Percentiles rank a stretch among this genome's conserved stretches.
Conservation (phyloP, 2,888 invertebrate species). For the Doris montereyensis region DNA sequence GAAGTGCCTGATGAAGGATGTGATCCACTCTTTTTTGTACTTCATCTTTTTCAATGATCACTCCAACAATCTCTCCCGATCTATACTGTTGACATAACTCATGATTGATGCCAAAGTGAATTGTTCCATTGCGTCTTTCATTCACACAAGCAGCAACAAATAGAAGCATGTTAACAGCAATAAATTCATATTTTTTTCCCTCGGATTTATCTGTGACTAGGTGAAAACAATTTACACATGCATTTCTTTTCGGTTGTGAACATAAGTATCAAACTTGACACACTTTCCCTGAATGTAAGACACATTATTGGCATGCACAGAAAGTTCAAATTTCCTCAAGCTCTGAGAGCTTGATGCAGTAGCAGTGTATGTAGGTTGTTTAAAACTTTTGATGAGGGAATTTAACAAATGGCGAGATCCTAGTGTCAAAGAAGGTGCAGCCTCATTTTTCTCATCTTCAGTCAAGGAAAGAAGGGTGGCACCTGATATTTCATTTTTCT, state of each 20-base stretch:
- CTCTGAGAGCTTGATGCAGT: no score
- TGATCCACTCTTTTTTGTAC: constrained; percentile 11
- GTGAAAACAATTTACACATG: not conserved
- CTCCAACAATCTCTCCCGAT: constrained; percentile 44
- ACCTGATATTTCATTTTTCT: not conserved
- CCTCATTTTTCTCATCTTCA: not conserved
- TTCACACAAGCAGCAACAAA: constrained; percentile 40
- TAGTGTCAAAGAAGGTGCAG: not conserved
- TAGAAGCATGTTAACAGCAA: not conserved
- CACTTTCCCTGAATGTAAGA: not conserved
- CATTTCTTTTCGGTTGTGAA: no score
- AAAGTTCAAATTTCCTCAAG: not conserved
- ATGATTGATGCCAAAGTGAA: constrained; percentile 42
- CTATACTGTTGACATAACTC: not conserved
- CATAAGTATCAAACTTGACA: not conserved
- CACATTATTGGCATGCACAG: not conserved
- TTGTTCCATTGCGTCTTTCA: constrained; percentile 32
- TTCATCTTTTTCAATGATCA: constrained; percentile 28
- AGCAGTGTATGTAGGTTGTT: not conserved
- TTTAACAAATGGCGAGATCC: not conserved
- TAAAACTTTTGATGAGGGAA: not conserved
- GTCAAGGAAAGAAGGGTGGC: not conserved
- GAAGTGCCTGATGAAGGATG: constrained; percentile 35
- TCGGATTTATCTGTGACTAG: not conserved
- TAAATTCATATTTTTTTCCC: not conserved